Evolutionary conservation across 30 jellyfish, hydroid and myxozoan species (phyloP).

Genomic region (Calvadosia cruxmelitensis): DNA sequence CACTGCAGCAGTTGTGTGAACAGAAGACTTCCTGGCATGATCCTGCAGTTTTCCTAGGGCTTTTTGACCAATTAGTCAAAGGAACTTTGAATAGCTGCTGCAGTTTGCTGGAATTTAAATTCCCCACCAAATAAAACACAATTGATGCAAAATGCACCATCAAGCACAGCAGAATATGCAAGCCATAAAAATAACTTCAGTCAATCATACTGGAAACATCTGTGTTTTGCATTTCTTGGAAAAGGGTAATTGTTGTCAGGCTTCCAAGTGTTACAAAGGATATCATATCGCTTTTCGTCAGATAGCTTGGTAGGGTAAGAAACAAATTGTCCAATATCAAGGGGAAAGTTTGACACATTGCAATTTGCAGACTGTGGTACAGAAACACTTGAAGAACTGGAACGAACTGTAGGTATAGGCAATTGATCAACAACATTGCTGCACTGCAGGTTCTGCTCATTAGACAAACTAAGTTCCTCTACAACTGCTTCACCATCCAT

Average conservation of each 20-base stretch:
- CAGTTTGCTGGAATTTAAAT: conserved; percentile 7
- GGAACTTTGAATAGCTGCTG: conserved; percentile 14
- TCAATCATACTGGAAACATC: background rate
- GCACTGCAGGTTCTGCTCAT: too few species aligned
- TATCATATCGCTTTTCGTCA: background rate
- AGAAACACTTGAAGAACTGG: too few species aligned
- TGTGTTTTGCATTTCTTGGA: background rate
- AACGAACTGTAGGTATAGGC: too few species aligned
- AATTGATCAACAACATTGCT: too few species aligned
- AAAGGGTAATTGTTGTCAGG: background rate
- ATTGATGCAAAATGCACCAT: conserved; percentile 34
- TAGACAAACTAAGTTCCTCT: too few species aligned
- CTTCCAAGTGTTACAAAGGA: background rate
- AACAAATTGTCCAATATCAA: background rate
- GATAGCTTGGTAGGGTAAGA: background rate
- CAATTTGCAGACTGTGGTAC: too few species aligned
- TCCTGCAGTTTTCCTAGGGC: background rate
- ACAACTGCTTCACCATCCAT: too few species aligned
- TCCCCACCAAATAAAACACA: conserved; percentile 23
- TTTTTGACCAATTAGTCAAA: conserved; percentile 11
- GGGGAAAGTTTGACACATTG: background rate
- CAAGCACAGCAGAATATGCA: conserved; percentile 7
- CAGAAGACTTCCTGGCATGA: background rate
- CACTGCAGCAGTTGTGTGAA: background rate
- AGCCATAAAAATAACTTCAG: conserved; percentile 9